Evolutionary conservation across 2,888 invertebrate genomes (phyloP).

Genomic region (Philhelius pedissequus): DNA sequence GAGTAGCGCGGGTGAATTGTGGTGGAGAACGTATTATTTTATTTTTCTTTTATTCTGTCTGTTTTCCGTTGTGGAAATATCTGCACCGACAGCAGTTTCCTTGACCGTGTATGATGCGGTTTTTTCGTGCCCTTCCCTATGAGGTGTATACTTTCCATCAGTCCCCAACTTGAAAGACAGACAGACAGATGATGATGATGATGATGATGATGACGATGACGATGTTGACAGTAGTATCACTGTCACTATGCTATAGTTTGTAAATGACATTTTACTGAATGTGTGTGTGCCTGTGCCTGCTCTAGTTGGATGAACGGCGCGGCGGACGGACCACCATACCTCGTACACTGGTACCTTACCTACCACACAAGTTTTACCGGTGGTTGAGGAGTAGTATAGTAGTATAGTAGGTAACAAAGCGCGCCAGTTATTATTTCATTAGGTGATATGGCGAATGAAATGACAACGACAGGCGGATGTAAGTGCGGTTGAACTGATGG

Average conservation of each 20-base stretch:
- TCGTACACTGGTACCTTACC: neutral
- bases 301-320: constrained; percentile 19
- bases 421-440: constrained; percentile 17
- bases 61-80: constrained; percentile 38
- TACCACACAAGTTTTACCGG: neutral
- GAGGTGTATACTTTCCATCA: constrained; percentile 37
- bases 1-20: constrained; percentile 36
- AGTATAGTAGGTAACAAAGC: constrained; percentile 2
- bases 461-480: constrained; percentile 39
- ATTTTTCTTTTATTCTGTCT: neutral
- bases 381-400: neutral
- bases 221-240: constrained; percentile 56
- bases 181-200: constrained; percentile 54
- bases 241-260: constrained; percentile 41
- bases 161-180: constrained; percentile 32
- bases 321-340: neutral
- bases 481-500: constrained; percentile 50
- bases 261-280: constrained; percentile 41
- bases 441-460: constrained; percentile 22
- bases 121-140: constrained; percentile 53
- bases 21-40: constrained; percentile 7
- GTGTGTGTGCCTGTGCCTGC: constrained; percentile 1
- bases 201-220: constrained; percentile 37
- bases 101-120: constrained; percentile 60
- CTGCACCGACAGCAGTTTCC: constrained; percentile 56